phyloP scores from a whole-genome alignment of 2,113 vertebrate species.

The Coracopsis vasa region DNA sequence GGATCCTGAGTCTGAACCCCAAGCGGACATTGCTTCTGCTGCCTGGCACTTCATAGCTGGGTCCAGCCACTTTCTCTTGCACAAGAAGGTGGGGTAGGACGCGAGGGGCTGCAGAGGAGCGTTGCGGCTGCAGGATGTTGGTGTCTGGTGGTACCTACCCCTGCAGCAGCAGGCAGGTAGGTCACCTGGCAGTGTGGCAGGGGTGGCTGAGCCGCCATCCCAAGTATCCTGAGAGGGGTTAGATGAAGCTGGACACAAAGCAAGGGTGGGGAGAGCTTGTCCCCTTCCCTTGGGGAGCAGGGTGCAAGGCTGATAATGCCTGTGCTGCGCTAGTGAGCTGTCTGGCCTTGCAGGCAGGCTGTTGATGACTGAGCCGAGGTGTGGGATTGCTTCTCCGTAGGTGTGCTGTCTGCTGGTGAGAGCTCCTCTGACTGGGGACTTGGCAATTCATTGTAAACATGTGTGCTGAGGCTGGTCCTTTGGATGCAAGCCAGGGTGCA shows the following conservation, averaged over 20 bases:
- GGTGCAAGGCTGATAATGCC: neutral
- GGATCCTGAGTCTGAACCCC: neutral
- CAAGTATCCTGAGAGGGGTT: accelerated
- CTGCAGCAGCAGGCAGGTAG: neutral
- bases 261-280: neutral
- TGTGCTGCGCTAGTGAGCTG: neutral
- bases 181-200: neutral
- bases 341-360: neutral
- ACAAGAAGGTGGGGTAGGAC: neutral
- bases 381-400: accelerated
- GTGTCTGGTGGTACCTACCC: neutral
- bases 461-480: neutral
- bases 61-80: neutral
- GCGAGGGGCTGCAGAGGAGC: neutral
- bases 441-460: neutral
- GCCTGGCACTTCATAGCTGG: neutral
- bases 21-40: neutral
- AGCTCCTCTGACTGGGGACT: neutral
- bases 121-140: neutral
- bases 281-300: neutral
- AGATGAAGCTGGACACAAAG: neutral
- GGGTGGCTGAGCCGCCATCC: neutral
- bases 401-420: neutral
- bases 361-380: neutral
- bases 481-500: neutral